Evolutionary conservation across 92 coral and sea anemone genomes (phyloP).

Genomic region (Epizoanthus illoricatus): DNA sequence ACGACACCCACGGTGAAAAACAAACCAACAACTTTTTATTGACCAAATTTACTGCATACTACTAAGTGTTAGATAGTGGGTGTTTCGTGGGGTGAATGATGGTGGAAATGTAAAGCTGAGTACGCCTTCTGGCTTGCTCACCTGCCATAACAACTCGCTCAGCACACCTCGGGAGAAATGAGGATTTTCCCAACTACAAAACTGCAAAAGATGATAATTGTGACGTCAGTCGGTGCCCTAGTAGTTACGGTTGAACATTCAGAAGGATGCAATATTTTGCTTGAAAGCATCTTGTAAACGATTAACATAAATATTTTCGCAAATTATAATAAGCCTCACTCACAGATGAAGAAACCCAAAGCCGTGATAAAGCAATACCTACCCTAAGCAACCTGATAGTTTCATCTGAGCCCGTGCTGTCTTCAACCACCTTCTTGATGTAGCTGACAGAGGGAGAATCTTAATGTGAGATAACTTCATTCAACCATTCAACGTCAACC

Average conservation of each 20-base stretch:
- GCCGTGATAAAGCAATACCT: conserved; percentile 18
- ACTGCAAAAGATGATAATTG: conserved; percentile 53
- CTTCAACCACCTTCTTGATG: conserved; percentile 91
- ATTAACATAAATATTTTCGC: neutral
- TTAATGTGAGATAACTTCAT: neutral
- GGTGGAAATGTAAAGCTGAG: too few relatives aligned
- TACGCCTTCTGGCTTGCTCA: too few relatives aligned
- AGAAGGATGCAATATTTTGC: neutral
- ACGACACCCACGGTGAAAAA: neutral
- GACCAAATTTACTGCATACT: too few relatives aligned
- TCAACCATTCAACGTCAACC: neutral
- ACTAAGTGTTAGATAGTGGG: too few relatives aligned
- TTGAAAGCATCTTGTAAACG: neutral
- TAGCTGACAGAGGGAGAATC: conserved; percentile 55
- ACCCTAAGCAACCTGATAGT: conserved; percentile 83
- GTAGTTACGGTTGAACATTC: too few relatives aligned
- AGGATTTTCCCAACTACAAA: conserved; percentile 99
- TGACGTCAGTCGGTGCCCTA: neutral
- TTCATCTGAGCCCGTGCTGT: conserved; percentile 93
- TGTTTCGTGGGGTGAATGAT: too few relatives aligned
- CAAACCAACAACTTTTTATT: too few relatives aligned
- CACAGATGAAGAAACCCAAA: neutral
- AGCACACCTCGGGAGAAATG: conserved; percentile 92
- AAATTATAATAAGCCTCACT: neutral
- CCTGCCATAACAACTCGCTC: conserved; percentile 96